Conservation (phyloP, 2,888 invertebrate species). For the Drosophila prostipennis region DNA sequence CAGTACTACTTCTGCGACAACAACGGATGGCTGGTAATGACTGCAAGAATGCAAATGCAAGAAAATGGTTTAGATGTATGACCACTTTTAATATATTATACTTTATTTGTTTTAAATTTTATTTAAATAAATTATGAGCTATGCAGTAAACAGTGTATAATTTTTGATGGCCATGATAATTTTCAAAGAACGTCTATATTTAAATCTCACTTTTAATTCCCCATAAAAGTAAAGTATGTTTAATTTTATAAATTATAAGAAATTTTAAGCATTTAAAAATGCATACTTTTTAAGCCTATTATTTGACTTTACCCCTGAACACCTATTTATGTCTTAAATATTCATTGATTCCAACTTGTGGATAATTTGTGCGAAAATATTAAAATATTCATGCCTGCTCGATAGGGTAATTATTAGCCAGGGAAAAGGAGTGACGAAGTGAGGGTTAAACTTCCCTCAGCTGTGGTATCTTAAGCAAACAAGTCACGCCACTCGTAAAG, state of each 20-base stretch:
- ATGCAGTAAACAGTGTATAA: background rate
- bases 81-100: background rate
- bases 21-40: slow-evolving; percentile 24
- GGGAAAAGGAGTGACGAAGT: background rate
- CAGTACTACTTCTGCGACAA: slow-evolving; percentile 12
- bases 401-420: slow-evolving; percentile 14
- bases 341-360: background rate
- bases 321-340: background rate
- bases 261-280: background rate
- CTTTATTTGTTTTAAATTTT: background rate
- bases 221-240: no score
- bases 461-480: slow-evolving; percentile 29
- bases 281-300: background rate
- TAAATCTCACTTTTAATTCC: background rate
- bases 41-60: no score
- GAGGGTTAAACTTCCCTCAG: slow-evolving; percentile 14
- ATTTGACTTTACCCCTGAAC: background rate
- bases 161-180: background rate
- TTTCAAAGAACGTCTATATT: background rate
- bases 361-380: slow-evolving; percentile 4
- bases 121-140: slow-evolving; percentile 14
- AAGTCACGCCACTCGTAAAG: slow-evolving; percentile 38
- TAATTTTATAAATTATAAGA: no score
- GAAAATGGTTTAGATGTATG: background rate
- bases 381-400: slow-evolving; percentile 24